phyloP scores from a whole-genome alignment of 2,888 invertebrate species.

The Blera fallax region DNA sequence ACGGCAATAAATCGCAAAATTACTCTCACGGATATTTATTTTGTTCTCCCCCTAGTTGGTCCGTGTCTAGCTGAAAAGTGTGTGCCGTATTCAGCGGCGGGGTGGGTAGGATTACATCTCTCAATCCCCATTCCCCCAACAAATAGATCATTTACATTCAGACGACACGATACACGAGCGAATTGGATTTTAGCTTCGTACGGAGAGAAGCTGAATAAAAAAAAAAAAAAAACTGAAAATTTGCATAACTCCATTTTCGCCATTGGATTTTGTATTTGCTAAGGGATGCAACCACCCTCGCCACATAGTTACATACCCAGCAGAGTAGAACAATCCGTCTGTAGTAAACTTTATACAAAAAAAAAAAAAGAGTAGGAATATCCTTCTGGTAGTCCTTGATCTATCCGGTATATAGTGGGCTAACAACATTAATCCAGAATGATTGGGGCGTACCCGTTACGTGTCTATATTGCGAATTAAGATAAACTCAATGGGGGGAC shows the following conservation, averaged over 20 bases:
- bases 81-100: background rate
- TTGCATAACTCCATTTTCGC: slow-evolving; percentile 71
- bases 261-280: slow-evolving; percentile 27
- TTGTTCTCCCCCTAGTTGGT: slow-evolving; percentile 2
- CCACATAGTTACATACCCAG: background rate
- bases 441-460: slow-evolving; percentile 71
- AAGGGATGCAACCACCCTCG: background rate
- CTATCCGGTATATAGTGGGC: slow-evolving; percentile 63
- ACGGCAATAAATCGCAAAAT: slow-evolving; percentile 69
- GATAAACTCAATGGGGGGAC: slow-evolving; percentile 70
- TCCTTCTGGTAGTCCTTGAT: slow-evolving; percentile 65
- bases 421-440: slow-evolving; percentile 71
- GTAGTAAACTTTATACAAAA: slow-evolving; percentile 25
- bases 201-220: background rate
- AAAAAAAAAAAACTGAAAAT: slow-evolving; percentile 31
- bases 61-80: background rate
- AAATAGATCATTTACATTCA: slow-evolving; percentile 73
- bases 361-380: background rate
- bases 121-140: slow-evolving; percentile 27
- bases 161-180: slow-evolving; percentile 61
- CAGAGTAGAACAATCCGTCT: slow-evolving; percentile 36
- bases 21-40: slow-evolving; percentile 66
- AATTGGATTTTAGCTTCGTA: slow-evolving; percentile 65
- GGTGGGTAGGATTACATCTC: slow-evolving; percentile 30
- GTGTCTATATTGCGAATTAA: slow-evolving; percentile 72